Base-by-base conservation (phyloP, 92 coral and sea anemone species). In the Palythoa caribaeorum region DNA sequence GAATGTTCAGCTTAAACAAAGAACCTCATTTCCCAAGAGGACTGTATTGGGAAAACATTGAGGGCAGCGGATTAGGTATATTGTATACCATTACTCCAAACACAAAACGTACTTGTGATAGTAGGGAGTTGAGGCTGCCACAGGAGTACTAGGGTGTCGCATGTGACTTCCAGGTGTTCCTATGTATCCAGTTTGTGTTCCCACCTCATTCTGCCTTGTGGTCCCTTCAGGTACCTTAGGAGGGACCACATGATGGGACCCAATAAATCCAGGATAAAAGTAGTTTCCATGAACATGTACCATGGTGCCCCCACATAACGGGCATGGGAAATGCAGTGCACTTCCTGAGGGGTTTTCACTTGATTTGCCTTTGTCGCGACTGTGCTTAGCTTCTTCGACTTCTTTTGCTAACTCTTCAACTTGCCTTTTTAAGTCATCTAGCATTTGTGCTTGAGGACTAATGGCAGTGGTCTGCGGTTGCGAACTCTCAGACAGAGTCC, bases 311-410 rank as follows among this genome's bases (percentile, higher is more conserved):
- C 98, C 98, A 55, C 98, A 95, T 50, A 95, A 90, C 38, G 98
- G 98, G 76, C 98, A 95, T 84, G 94, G 89, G 79, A 95, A 95
- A 66, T 92, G 99, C 60, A 96, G 94, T n/a, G 91, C 83, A 73
- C 73, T 78, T 59, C 62, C 90, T 1, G 89, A 85, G 51, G 92
- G 71, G 3, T 79, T 79, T 51, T 86, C 76, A 15, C 73, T 55
- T 9, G 69, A 38, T 16, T 65, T 62, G 84, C 62, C 84, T 36
- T 86, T 93, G 71, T 85, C 87, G 63, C 79, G 87, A 54, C 87
- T 76, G 52, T 50, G 89, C 40, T 93, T 90, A 17, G 96, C 78
- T 2, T 94, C 93, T 68, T 90, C 93, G 2, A 97, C 90, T 83
- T 95, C 94, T 47, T 86, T 86, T 0, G 94, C 92, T 38, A 97